Percentiles rank a stretch among this genome's conserved stretches.
Conservation (phyloP, 2,888 invertebrate genomes). For the Stenolophus ochropezus region DNA sequence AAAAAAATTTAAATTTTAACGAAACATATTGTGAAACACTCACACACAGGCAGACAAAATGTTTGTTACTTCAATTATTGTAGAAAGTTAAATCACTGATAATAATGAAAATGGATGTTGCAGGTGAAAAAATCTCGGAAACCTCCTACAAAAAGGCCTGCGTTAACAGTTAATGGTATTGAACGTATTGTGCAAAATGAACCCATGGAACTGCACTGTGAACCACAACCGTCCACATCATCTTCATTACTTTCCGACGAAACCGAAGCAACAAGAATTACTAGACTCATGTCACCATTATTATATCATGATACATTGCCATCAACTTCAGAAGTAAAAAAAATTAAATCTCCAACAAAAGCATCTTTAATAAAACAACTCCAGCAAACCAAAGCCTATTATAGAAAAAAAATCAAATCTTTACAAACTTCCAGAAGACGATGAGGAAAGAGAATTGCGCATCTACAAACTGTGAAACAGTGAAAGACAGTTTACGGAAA, state of each 20-base stretch:
- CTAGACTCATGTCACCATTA: neutral
- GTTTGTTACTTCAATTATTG: no score
- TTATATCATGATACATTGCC: neutral
- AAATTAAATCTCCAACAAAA: neutral
- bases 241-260: no score
- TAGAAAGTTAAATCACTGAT: neutral
- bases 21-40: no score
- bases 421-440: neutral
- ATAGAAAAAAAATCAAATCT: no score
- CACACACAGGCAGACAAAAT: no score
- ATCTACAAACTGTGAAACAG: neutral
- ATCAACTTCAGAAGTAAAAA: neutral
- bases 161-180: neutral
- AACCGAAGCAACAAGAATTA: neutral
- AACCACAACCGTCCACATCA: neutral
- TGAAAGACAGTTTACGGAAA: neutral
- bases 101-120: neutral
- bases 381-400: no score
- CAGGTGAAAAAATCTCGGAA: neutral
- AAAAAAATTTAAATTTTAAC: no score
- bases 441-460: neutral
- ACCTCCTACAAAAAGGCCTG: neutral
- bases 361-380: neutral
- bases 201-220: no score
- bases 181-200: neutral